Conservation (phyloP, 1,140 invertebrate genomes). For the Drosophila littoralis region DNA sequence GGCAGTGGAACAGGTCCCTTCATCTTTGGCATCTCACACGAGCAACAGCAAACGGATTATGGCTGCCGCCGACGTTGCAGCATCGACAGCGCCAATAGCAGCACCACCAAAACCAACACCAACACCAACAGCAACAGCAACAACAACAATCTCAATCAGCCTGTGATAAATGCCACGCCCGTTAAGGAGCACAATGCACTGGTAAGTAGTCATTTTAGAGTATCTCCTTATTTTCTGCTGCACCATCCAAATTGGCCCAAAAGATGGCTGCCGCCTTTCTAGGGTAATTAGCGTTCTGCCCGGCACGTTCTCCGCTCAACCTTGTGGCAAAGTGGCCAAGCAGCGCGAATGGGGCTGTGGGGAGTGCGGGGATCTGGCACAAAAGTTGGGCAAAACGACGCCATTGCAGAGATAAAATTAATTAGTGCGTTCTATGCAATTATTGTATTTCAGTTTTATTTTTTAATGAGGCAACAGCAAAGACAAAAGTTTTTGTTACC, state of each 20-base stretch:
- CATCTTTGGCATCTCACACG: constrained; percentile 74
- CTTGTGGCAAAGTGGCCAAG: constrained; percentile 3
- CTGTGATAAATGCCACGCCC: constrained; percentile 40
- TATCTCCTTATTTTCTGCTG: neutral
- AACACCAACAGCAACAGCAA: constrained; percentile 11
- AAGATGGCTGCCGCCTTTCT: constrained; percentile 12
- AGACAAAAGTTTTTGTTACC: neutral
- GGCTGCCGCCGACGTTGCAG: constrained; percentile 31
- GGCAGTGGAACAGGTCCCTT: constrained; percentile 53
- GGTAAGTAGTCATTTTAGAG: constrained; percentile 23
- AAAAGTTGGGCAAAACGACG: constrained; percentile 29
- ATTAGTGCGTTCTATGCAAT: constrained; percentile 44
- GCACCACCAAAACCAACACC: constrained; percentile 9
- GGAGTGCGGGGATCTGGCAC: neutral
- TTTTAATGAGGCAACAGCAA: constrained; percentile 33
- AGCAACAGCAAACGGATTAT: constrained; percentile 61
- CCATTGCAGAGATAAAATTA: constrained; percentile 46
- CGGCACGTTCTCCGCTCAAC: neutral
- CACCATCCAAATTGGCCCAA: constrained; percentile 1
- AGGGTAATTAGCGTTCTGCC: constrained; percentile 26
- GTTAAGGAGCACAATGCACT: constrained; percentile 32
- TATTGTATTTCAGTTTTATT: constrained; percentile 36
- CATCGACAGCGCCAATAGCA: constrained; percentile 34
- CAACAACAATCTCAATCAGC: constrained; percentile 35
- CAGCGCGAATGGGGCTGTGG: neutral